Conservation (phyloP, 2,888 invertebrate genomes). For the Myopa tessellatipennis region DNA sequence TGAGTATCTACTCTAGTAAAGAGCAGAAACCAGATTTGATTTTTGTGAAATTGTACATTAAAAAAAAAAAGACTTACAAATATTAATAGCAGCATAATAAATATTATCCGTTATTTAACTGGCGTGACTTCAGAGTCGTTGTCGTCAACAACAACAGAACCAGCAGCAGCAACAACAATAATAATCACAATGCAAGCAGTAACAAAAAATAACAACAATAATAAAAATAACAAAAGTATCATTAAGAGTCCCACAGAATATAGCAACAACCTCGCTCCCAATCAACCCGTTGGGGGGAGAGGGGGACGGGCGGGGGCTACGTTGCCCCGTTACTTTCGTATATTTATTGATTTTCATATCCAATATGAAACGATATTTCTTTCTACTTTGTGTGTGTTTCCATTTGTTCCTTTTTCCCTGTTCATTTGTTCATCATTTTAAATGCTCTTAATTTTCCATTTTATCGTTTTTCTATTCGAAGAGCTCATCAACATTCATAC, state of each 20-base stretch:
- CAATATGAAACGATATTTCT: neutral
- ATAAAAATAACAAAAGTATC: slow-evolving; percentile 17
- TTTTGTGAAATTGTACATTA: too few species aligned
- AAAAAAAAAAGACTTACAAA: too few species aligned
- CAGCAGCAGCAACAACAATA: neutral
- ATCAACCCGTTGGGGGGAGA: neutral
- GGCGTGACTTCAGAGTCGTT: too few species aligned
- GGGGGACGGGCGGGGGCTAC: too few species aligned
- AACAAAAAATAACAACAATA: neutral
- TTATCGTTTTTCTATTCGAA: slow-evolving; percentile 17
- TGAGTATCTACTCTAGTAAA: neutral
- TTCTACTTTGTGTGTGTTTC: slow-evolving; percentile 10
- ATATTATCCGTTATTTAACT: too few species aligned
- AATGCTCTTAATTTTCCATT: slow-evolving; percentile 14
- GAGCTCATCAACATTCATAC: slow-evolving; percentile 20
- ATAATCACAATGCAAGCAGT: neutral
- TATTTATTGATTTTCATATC: slow-evolving; percentile 18
- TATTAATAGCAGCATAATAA: too few species aligned
- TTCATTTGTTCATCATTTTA: too few species aligned
- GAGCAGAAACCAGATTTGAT: too few species aligned
- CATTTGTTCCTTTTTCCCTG: neutral
- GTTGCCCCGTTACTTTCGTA: neutral
- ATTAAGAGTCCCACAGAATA: slow-evolving; percentile 37
- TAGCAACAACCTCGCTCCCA: slow-evolving; percentile 34
- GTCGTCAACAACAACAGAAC: neutral